Evolutionary conservation across 2,888 invertebrate species (phyloP), one percentile per base, ranked within the genome.

Genomic region (Drosophila meridiana): DNA sequence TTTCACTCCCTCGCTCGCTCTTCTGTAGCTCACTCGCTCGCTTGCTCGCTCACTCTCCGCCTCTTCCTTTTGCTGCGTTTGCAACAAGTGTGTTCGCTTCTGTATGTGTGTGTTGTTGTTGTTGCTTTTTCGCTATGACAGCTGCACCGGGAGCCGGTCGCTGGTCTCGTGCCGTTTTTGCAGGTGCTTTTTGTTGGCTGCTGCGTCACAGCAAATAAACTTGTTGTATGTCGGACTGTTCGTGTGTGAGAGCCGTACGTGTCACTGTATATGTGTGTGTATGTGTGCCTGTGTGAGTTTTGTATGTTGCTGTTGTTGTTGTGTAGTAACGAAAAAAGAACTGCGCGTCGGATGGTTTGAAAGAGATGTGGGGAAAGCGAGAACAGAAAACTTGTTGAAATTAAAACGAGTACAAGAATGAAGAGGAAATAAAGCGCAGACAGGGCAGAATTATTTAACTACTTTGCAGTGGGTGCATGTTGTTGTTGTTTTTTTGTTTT

Each of bases 371-470:
- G 87, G 83, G 78, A 88, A 88, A 79, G 70, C 79, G 75, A 87
- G 72, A 84, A 82, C 76, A 71, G 73, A 89, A 81, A 89, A 90
- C 89, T 87, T 90, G 85, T 90, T 89, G 89, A 90, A 90, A 87
- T 79, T 73, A 79, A 87, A 89, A 70, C 73, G 76, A 75, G 75
- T 73, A 70, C 75, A 73, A 70, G 74, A 76, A 70, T 75, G 75
- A 87, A 76, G 80, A 83, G 85, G 90, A 90, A 87, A 86, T 86
- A 90, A 89, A 90, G 90, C 89, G 89, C 90, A 89, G 90, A 87
- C 85, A 87, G 90, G 86, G 90, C 90, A 90, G 87, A 87, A 89
- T 87, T 87, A 87, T 87, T 87, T 90, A 90, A 87, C 90, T 90
- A 85, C 80, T 90, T 80, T 87, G 89, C 90, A 87, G 74, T 77